Evolutionary conservation across 1,140 invertebrate genomes (phyloP), one percentile per base, ranked within the genome.

Genomic region (Drosophila nasuta): DNA sequence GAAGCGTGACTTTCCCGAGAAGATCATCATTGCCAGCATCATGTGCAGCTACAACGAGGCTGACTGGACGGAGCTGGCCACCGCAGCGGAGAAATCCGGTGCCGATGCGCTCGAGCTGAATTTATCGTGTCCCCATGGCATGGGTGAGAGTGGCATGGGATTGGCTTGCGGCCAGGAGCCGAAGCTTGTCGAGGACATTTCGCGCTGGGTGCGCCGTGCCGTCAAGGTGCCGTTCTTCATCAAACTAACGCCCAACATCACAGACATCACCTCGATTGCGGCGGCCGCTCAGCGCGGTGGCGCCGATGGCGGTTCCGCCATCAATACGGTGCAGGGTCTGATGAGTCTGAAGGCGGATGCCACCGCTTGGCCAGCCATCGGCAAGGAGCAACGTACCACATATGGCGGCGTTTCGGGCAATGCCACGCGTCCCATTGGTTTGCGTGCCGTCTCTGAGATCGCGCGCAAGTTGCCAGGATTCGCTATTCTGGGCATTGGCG

Each of bases 71-170:
- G 94, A 96, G 87, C 92, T 99, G 38, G 95, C 98, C 0, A 93
- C 93, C 81, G 96, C 94, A 93, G 96, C 97, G 4, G 97, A 97
- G 93, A 94, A 94, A 3, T 95, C 97, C 8, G 98, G 98, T 1
- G 95, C 98, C 0, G 98, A 99, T 94, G 98, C 97, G 1, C 93
- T 99, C 3, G 99, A 99, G 93, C 93, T 99, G 38, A 99, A 99
- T 94, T 93, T 99, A 4, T 99, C 97, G 0, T 99, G 99, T 93
- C 98, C 99, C 1, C 98, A 99, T 93, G 99, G 99, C 25, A 99
- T 99, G 98, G 98, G 97, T 1, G 98, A 99, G 94, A 95, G 97
- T 60, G 98, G 98, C 56, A 99, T 99, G 98, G 98, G 98, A 0
- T 64, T 99, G 28, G 98, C 98, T 35, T 99, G 98, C 93, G 99